These are phyloP conservation scores for Picathartes gymnocephalus DNA, from an alignment of 2,113 vertebrate species.

Conservation along the genomic window DNA sequence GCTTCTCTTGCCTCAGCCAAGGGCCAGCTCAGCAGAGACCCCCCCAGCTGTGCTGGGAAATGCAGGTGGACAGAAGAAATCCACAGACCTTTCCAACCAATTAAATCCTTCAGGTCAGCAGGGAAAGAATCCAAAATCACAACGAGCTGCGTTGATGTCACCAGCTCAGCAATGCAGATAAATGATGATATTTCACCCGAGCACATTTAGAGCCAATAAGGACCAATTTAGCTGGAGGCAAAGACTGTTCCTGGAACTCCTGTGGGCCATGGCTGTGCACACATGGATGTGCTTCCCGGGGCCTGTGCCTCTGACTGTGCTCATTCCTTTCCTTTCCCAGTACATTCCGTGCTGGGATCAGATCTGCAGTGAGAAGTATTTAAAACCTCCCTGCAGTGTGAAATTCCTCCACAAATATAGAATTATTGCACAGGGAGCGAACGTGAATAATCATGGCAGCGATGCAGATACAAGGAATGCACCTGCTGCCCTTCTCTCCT, in stretches of 20 bases:
- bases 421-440: not conserved
- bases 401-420: not conserved
- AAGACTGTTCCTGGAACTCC: not conserved
- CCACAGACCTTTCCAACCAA: not conserved
- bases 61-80: not conserved
- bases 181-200: not conserved
- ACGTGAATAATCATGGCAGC: not conserved
- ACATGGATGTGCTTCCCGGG: not conserved
- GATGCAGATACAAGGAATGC: not conserved
- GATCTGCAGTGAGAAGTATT: not conserved
- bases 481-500: not conserved
- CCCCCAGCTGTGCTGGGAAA: not conserved
- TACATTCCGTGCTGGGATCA: not conserved
- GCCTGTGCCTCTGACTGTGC: not conserved
- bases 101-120: not conserved
- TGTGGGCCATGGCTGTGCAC: not conserved
- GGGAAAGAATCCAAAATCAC: not conserved
- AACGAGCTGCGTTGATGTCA: not conserved
- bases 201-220: not conserved
- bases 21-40: not conserved
- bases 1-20: not conserved
- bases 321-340: not conserved
- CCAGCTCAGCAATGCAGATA: not conserved
- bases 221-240: not conserved
- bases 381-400: not conserved